phyloP scores from a whole-genome alignment of 1,140 invertebrate species.

The Paracyclopina nana region DNA sequence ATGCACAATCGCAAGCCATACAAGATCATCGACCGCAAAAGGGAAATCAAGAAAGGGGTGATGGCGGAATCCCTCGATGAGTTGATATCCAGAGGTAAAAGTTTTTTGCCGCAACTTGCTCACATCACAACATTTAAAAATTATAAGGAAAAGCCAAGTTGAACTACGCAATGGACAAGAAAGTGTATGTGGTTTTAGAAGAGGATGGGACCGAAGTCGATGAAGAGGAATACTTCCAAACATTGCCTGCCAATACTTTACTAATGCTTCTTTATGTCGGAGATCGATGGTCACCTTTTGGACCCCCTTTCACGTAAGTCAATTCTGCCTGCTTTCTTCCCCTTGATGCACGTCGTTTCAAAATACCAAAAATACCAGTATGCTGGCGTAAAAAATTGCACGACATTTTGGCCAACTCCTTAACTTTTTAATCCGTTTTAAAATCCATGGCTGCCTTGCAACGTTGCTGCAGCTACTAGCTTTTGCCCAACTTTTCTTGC shows the following conservation, averaged over 20 bases:
- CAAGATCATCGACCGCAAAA: constrained; percentile 10
- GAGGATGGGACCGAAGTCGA: constrained; percentile 32
- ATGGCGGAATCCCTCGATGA: constrained; percentile 8
- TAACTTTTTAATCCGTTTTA: no score
- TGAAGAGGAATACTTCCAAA: constrained; percentile 30
- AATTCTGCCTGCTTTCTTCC: no score
- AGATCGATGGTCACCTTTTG: constrained; percentile 61
- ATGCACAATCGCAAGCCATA: constrained; percentile 5
- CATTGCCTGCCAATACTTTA: constrained; percentile 27
- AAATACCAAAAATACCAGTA: no score
- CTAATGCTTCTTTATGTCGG: constrained; percentile 41
- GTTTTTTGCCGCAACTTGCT: background rate
- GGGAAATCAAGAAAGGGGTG: constrained; percentile 12
- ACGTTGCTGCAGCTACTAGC: no score
- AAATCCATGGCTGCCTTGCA: no score
- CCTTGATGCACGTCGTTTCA: no score
- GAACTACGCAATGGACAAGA: constrained; percentile 55
- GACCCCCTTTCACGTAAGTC: constrained; percentile 17
- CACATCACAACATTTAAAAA: background rate
- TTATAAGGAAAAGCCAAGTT: constrained; percentile 55
- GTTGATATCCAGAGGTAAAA: constrained; percentile 5
- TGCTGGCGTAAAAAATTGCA: no score
- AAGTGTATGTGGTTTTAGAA: constrained; percentile 37
- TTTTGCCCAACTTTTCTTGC: no score
- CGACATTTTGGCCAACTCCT: no score